Evolutionary conservation across 2,113 vertebrate genomes (phyloP), one percentile per base, ranked within the genome.

Genomic region (Hucho hucho): DNA sequence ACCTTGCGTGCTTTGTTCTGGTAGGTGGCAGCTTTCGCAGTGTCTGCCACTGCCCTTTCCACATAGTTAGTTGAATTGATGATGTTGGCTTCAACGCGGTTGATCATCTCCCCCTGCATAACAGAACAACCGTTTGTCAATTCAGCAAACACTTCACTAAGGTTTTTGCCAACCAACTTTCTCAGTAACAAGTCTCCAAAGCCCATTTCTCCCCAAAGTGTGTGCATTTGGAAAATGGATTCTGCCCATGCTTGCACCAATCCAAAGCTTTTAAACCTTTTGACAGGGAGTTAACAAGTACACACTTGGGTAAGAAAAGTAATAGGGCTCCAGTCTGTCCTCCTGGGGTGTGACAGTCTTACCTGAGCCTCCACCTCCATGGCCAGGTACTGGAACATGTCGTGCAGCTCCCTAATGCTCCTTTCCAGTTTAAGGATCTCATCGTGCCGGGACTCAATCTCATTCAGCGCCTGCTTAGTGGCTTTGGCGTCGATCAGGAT

Each of bases 291-390:
- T 32, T 43, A 43, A 43, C 37, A 43, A 43, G 37, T 43, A 7
- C 37, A 43, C 37, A 43, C 37, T 43, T 43, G 37, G 37, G 7
- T 43, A 11, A 43, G 37, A 43, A 43, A 43, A 7, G 37, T 43
- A 43, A 43, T 11, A 43, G 7, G 37, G 37, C 37, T 43, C 37
- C 7, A 43, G 37, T 43, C 6, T 43, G 37, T 43, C 37, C 37
- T 53, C 47, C 47, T n/a, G 29, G 32, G 43, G 74, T 0, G 7
- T 43, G 16, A 56, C 18, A 22, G 16, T 32, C 26, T 67, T 78
- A 96, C 96, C 95, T 97, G 96, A 79, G 94, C 93, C 83, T 97
- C 95, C 74, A 97, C 96, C 80, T 96, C 95, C 77, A 94, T 95
- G 24, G 95, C 95, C 3, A 97, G 91, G 69, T 94, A 95, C 81